Evolutionary conservation across 2,113 vertebrate genomes (phyloP).

Genomic region (Megaceryle torquata): DNA sequence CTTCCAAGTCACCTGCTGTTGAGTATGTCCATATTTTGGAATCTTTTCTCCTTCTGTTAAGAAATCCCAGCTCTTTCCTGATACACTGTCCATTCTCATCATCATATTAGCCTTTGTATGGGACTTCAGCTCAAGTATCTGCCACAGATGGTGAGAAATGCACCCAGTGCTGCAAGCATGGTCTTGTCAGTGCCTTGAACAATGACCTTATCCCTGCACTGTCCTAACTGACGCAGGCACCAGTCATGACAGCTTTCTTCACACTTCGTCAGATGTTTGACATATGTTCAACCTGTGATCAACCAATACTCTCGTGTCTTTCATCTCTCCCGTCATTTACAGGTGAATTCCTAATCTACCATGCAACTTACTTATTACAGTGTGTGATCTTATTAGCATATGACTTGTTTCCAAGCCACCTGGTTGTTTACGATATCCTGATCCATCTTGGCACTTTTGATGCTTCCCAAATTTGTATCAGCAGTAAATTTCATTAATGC

Average conservation of each 20-base stretch:
- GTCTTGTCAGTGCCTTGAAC: neutral
- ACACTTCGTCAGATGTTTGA: neutral
- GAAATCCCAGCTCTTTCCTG: neutral
- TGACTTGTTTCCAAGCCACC: neutral
- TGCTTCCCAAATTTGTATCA: neutral
- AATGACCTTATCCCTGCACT: neutral
- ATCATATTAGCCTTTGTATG: rapidly evolving
- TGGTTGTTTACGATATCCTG: neutral
- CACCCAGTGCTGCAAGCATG: rapidly evolving
- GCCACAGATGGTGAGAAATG: neutral
- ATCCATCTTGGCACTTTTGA: neutral
- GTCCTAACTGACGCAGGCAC: neutral
- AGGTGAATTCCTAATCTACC: neutral
- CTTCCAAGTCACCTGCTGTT: neutral
- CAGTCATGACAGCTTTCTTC: neutral
- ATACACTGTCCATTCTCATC: neutral
- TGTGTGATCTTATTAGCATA: neutral
- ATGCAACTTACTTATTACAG: neutral
- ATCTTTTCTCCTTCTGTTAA: neutral
- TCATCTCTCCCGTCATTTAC: neutral
- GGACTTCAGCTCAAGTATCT: neutral
- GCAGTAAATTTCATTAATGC: neutral
- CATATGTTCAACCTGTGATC: neutral
- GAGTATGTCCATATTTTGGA: neutral
- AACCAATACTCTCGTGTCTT: rapidly evolving